Conservation (phyloP, 2,888 invertebrate species). For the Ditylenchus weischeri region DNA sequence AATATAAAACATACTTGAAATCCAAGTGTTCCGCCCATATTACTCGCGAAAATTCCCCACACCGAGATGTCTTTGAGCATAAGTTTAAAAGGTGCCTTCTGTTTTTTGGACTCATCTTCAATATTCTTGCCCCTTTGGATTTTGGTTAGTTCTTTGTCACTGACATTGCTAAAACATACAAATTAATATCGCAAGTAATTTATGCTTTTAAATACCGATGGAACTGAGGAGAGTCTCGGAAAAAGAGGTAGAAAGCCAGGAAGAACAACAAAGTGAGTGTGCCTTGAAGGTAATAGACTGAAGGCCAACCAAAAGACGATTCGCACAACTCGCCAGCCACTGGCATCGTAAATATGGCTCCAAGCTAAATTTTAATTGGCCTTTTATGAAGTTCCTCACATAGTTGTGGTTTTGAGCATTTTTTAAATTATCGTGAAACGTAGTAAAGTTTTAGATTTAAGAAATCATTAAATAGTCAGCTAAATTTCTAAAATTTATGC, state of each 20-base stretch:
- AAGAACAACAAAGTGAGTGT: constrained; percentile 32
- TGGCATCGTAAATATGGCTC: constrained; percentile 30
- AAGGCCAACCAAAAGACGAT: constrained; percentile 34
- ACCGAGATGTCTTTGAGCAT: constrained; percentile 32
- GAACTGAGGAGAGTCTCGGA: constrained; percentile 15
- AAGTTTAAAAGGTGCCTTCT: constrained; percentile 8
- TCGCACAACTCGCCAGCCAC: constrained; percentile 32
- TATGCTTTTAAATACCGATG: constrained; percentile 4
- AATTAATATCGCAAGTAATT: background rate
- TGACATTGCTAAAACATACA: constrained; percentile 12
- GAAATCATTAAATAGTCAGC: too few relatives aligned
- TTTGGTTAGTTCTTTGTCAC: constrained; percentile 8
- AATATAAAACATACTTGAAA: constrained; percentile 9
- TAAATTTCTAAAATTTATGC: too few relatives aligned
- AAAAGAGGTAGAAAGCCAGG: constrained; percentile 11
- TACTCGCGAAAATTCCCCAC: constrained; percentile 32
- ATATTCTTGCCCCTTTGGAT: constrained; percentile 13
- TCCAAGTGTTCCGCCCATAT: constrained; percentile 28
- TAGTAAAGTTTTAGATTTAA: too few relatives aligned
- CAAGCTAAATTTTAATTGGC: too few relatives aligned
- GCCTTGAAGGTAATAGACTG: constrained; percentile 39
- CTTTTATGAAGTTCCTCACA: too few relatives aligned
- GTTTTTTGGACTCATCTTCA: background rate
- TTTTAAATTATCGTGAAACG: too few relatives aligned
- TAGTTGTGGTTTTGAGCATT: too few relatives aligned